Conservation (phyloP, 2,888 invertebrate genomes). For the Diaphora mendica region DNA sequence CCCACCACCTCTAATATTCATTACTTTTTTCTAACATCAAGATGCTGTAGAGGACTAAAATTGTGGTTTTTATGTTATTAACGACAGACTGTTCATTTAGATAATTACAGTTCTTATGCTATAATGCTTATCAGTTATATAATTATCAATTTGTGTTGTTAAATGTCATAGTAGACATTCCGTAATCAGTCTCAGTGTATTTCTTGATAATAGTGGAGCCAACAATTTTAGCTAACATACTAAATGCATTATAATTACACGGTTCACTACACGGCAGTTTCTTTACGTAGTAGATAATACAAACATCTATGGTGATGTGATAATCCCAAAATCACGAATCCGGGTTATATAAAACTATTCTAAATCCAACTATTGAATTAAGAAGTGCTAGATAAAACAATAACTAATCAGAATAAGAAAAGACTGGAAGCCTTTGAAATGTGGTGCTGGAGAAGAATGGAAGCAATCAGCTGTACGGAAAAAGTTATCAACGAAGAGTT, state of each 20-base stretch:
- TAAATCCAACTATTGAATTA: not conserved
- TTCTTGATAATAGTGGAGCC: slow-evolving; percentile 13
- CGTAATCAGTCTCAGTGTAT: slow-evolving; percentile 5
- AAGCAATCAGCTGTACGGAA: no score
- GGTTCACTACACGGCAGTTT: not conserved
- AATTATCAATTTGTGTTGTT: slow-evolving; percentile 33
- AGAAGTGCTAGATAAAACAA: not conserved
- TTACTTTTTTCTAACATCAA: slow-evolving; percentile 43
- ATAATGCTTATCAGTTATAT: slow-evolving; percentile 15
- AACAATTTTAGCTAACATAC: slow-evolving; percentile 1
- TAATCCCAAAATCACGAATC: not conserved
- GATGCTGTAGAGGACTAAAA: slow-evolving; percentile 21
- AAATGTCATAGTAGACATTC: slow-evolving; percentile 18
- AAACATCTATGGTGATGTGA: not conserved
- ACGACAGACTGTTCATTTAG: not conserved
- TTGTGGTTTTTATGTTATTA: slow-evolving; percentile 18
- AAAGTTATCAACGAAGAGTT: no score
- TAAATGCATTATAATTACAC: slow-evolving; percentile 2
- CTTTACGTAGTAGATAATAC: not conserved
- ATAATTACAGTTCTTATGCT: slow-evolving; percentile 9
- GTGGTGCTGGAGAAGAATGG: no score
- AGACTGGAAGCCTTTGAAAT: no score
- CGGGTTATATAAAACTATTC: not conserved
- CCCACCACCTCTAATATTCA: slow-evolving; percentile 53
- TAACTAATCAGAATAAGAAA: no score